Base-by-base conservation (phyloP, 2,113 vertebrate genomes). In the Ardeotis arabs region DNA sequence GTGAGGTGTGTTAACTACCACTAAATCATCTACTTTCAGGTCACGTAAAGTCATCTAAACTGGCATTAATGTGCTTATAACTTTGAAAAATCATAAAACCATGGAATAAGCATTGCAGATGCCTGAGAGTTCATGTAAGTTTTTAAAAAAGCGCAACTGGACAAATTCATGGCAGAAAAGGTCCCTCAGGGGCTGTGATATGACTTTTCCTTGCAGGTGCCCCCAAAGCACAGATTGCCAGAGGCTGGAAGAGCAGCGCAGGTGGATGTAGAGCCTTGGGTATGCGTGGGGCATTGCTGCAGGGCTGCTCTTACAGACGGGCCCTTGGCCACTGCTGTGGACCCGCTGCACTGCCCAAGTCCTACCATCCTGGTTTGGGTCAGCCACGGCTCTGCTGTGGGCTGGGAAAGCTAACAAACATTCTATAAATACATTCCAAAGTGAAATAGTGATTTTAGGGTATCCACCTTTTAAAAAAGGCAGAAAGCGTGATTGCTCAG, bases 341-440 rank as follows among this genome's bases (percentile, higher is more conserved):
- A 18, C 27, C 39, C 6, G 4, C 58, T 2, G 1, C 13, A 13
- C 21, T 0, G 1, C 41, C 56, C n/a, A 4, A 17, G 10, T 39
- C 49, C 69, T 12, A 1, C 1, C 0, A 7, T 27, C n/a, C 50
- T 16, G 45, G 8, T 56, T 33, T 24, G 56, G 13, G 45, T 14
- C 45, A 87, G 68, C 39, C 35, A 24, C 1, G 0, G 21, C 49
- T 53, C 50, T 47, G 6, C 12, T 1, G 4, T 4, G 20, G 23
- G 27, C 33, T 3, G 4, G 35, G 39, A 87, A 44, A 89, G 20
- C 21, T 2, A 55, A 69, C 14, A 63, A 70, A 25, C 23, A 29
- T 81, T 15, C 10, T 6, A 24, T 23, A 76, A 86, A 24, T 41
- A 45, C 2, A 25, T 78, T 76, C 44, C 44, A 14, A 60, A 72